Conservation (phyloP, 2,113 vertebrate genomes). For the Macquaria ambigua region DNA sequence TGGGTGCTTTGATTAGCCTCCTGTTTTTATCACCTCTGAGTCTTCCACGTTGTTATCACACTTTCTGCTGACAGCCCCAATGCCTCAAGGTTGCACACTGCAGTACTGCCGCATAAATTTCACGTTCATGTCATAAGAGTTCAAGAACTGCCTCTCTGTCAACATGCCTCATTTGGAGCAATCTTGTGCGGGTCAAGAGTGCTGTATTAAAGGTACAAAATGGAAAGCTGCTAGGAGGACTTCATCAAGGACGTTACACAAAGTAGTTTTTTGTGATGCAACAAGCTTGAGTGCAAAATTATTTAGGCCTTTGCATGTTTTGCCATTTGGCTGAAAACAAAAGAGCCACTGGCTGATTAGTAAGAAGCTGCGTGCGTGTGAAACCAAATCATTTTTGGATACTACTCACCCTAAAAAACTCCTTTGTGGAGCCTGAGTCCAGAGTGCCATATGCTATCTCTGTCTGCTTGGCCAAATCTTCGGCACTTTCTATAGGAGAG, state of each 20-base stretch:
- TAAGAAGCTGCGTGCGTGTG: conserved; percentile 3
- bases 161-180: conserved; percentile 72
- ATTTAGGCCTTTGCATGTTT: conserved; percentile 24
- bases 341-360: not conserved
- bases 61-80: conserved; percentile 78
- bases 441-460: conserved; percentile 99
- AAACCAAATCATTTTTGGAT: not conserved
- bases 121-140: conserved; percentile 65
- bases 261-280: conserved; percentile 22
- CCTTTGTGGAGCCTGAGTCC: conserved; percentile 99
- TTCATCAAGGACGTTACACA: conserved; percentile 52
- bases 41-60: conserved; percentile 76
- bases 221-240: conserved; percentile 37
- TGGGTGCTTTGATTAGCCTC: conserved; percentile 81
- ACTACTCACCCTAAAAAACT: conserved; percentile 98
- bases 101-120: conserved; percentile 74
- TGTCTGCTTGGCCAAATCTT: conserved; percentile 99
- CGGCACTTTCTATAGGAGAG: conserved; percentile 98
- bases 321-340: conserved; percentile 27
- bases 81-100: conserved; percentile 79
- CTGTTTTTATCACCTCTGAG: conserved; percentile 82
- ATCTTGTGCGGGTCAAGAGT: conserved; percentile 62
- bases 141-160: conserved; percentile 70
- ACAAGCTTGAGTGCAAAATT: conserved; percentile 15
- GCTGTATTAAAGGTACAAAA: conserved; percentile 44